These are phyloP conservation scores for Drosophila watanabei DNA, from an alignment of 1,140 invertebrate genomes.

Conservation along the genomic window DNA sequence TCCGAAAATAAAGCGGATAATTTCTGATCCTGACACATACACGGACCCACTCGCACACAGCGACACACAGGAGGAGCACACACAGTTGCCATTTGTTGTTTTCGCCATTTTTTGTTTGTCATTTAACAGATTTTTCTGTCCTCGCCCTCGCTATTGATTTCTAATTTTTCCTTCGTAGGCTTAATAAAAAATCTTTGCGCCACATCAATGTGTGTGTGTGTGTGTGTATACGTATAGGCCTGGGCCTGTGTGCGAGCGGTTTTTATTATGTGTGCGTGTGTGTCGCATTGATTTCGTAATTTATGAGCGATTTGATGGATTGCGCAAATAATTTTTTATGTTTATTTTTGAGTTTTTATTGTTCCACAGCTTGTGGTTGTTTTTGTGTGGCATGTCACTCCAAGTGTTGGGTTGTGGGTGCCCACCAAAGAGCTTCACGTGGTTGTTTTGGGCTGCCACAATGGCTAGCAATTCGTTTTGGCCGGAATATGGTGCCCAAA, in stretches of 20 bases:
- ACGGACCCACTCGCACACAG: conserved; percentile 8
- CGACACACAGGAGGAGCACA: conserved; percentile 3
- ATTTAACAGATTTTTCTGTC: conserved; percentile 65
- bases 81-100: conserved; percentile 38
- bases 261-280: conserved; percentile 42
- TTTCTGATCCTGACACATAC: conserved; percentile 61
- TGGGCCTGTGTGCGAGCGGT: not conserved
- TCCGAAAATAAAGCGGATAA: conserved; percentile 60
- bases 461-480: conserved; percentile 26
- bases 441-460: not conserved
- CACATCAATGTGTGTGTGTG: conserved; percentile 14
- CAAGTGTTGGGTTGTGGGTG: conserved; percentile 14
- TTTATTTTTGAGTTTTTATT: conserved; percentile 58
- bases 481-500: conserved; percentile 4
- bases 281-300: conserved; percentile 71
- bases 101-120: conserved; percentile 52
- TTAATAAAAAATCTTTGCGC: conserved; percentile 44
- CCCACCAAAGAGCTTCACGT: not conserved
- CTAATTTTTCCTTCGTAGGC: conserved; percentile 62
- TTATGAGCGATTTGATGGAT: conserved; percentile 73
- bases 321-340: conserved; percentile 67
- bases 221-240: not conserved
- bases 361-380: conserved; percentile 42
- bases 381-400: conserved; percentile 21
- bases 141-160: conserved; percentile 66